phyloP scores from a whole-genome alignment of 1,140 invertebrate genomes.

The Hyphantria cunea region DNA sequence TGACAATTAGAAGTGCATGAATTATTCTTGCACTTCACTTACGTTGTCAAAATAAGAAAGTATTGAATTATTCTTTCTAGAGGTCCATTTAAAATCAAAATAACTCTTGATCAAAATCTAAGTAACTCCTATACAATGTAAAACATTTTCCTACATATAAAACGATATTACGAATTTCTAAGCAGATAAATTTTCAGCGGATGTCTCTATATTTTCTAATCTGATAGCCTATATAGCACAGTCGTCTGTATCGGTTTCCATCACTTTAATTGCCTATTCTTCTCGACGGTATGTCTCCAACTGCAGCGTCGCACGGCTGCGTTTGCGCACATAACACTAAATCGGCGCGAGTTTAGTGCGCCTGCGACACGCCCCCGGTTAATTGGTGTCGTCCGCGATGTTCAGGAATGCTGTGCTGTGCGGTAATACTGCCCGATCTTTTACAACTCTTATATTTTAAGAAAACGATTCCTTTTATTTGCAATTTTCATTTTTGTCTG shows the following conservation, averaged over 20 bases:
- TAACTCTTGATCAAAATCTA: no score
- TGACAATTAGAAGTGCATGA: no score
- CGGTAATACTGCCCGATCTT: conserved; percentile 13
- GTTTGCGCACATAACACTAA: conserved; percentile 46
- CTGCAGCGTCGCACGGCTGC: conserved; percentile 16
- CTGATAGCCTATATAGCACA: neutral
- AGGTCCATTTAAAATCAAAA: no score
- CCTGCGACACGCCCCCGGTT: conserved; percentile 47
- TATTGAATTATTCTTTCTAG: no score
- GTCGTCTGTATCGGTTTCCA: no score
- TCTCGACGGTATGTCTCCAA: conserved; percentile 19
- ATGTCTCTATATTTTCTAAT: neutral
- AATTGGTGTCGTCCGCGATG: conserved; percentile 46
- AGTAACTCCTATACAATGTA: no score
- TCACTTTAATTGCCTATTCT: conserved; percentile 1
- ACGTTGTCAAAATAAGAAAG: no score
- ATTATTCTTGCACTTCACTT: no score
- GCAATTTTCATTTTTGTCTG: conserved; percentile 2
- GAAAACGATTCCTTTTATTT: conserved; percentile 14
- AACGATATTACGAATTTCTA: no score
- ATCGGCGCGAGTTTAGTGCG: conserved; percentile 42
- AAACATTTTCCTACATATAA: no score
- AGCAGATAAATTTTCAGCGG: no score
- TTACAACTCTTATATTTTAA: conserved; percentile 24
- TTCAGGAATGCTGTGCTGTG: conserved; percentile 19